Evolutionary conservation across 2,113 vertebrate species (phyloP), one percentile per base, ranked within the genome.

Genomic region (Jaculus jaculus): DNA sequence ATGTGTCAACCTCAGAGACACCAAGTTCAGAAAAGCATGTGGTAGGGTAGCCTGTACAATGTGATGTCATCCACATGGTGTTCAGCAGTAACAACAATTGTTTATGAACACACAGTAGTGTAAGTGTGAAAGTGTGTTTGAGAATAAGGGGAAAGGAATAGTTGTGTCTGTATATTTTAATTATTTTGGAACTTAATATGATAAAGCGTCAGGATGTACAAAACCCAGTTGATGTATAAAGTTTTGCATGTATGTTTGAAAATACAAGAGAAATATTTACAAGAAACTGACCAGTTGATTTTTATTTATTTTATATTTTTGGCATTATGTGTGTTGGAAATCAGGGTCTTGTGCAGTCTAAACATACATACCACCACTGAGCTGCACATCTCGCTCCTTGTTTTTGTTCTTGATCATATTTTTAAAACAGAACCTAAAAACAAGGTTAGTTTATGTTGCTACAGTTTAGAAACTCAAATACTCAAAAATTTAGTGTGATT

Each of bases 391-490:
- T 54, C 26, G 8, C 20, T 8, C 3, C 32, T 30, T 54, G 6
- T 39, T 60, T 86, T 20, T 61, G 1, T 28, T 21, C 23, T 34
- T 24, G 42, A 47, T 47, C 42, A 47, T 68, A 2, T 32, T 77
- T 85, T 20, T 11, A 47, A 84, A 91, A 91, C 10, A 16, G 16
- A 28, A 24, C 82, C 26, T 23, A 23, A 54, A 34, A 47, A 47
- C 42, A 47, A 47, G 42, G 42, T 68, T 6, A 72, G 10, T 72
- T 74, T 78, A 24, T 91, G 37, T 83, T n/a, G 66, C 51, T 39
- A 16, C 61, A n/a, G 60, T 95, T 93, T 86, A 5, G 91, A 21
- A 94, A 85, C 3, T 86, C 20, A 54, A 58, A 10, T 75, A 75
- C 54, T 88, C 18, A 93, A 37, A 88, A 93, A 85, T 3, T 90